Conservation (phyloP, 2,113 vertebrate genomes). For the Eubucco bourcierii region DNA sequence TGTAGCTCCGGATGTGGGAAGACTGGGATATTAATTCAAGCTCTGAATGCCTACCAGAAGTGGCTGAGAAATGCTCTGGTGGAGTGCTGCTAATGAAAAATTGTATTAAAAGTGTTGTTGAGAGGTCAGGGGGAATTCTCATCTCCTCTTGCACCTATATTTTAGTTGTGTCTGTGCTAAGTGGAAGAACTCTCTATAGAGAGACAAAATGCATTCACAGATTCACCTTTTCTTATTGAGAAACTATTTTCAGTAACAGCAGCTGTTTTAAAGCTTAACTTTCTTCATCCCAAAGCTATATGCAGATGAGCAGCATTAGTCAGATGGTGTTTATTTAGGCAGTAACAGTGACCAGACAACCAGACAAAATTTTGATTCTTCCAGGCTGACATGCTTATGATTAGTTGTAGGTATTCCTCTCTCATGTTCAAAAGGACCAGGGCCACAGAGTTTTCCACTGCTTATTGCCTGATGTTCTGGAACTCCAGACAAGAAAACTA, state of each 20-base stretch:
- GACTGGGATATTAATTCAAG: background rate
- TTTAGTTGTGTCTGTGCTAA: background rate
- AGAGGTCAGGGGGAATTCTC: conserved; percentile 2
- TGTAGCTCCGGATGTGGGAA: background rate
- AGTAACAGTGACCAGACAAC: background rate
- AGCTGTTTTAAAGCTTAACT: conserved; percentile 42
- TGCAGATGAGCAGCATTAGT: conserved; percentile 23
- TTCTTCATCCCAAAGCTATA: conserved; percentile 50
- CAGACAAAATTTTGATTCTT: background rate
- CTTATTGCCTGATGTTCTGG: background rate
- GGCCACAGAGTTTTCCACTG: conserved; percentile 3
- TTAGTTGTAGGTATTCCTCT: background rate
- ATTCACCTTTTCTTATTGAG: background rate
- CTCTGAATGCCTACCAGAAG: background rate
- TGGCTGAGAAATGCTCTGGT: background rate
- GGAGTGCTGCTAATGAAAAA: background rate
- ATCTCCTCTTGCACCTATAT: background rate
- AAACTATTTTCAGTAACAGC: conserved; percentile 36
- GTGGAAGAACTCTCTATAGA: background rate
- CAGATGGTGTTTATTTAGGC: conserved; percentile 9
- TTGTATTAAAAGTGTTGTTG: background rate
- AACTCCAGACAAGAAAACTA: background rate
- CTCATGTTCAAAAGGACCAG: background rate
- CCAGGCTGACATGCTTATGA: background rate
- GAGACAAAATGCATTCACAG: background rate